Evolutionary conservation across 2,888 invertebrate species (phyloP).

Genomic region (Gerosis bhagava): DNA sequence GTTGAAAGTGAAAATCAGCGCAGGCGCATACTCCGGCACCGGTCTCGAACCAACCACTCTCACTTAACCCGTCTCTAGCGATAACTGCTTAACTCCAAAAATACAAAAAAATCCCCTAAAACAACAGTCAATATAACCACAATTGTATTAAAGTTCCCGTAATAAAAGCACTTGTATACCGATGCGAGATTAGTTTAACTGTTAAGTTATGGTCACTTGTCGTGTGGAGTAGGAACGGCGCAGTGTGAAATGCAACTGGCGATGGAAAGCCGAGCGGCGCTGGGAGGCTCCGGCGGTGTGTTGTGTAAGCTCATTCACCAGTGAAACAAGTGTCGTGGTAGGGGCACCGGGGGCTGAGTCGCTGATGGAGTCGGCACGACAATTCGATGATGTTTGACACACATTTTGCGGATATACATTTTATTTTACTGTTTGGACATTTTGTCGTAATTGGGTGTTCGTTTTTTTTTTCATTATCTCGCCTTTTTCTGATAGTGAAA

Average conservation of each 20-base stretch:
- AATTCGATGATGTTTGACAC: conserved; percentile 16
- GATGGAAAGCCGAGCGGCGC: conserved; percentile 31
- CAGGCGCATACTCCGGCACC: conserved; percentile 61
- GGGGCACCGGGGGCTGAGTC: conserved; percentile 1
- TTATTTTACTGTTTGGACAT: too few species aligned
- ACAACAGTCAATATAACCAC: too few species aligned
- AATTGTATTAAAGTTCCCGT: too few species aligned
- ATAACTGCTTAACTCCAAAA: too few species aligned
- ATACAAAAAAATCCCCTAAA: too few species aligned
- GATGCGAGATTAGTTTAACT: too few species aligned
- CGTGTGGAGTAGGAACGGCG: conserved; percentile 38
- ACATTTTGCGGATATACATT: conserved; percentile 14
- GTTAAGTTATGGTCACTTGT: conserved; percentile 32
- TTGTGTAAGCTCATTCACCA: conserved; percentile 35
- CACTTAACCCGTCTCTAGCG: too few species aligned
- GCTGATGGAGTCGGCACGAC: not conserved
- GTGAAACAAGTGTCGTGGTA: conserved; percentile 3
- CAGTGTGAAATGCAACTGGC: conserved; percentile 61
- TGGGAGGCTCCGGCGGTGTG: conserved; percentile 26
- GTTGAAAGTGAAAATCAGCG: conserved; percentile 74
- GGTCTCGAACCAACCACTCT: conserved; percentile 59
- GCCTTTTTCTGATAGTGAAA: too few species aligned
- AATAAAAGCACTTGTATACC: too few species aligned
- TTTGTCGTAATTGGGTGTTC: too few species aligned
- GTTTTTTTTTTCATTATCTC: too few species aligned